These are phyloP conservation scores for Chaetophractus vellerosus DNA, from an alignment of 2,797 vertebrate genomes.

Conservation along the genomic window DNA sequence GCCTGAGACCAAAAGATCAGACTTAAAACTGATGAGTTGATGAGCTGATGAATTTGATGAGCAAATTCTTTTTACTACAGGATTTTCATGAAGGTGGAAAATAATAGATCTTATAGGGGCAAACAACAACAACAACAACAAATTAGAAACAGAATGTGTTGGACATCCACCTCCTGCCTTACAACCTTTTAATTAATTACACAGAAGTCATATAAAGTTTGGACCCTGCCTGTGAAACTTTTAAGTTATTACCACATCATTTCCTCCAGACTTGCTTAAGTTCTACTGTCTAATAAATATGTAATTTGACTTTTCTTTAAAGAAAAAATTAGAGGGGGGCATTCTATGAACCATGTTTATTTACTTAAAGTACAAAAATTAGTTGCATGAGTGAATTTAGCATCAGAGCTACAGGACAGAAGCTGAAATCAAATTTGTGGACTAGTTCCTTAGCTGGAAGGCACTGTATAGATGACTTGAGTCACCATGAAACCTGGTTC, in stretches of 20 bases:
- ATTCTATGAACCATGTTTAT: neutral
- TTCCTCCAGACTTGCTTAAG: neutral
- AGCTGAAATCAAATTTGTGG: neutral
- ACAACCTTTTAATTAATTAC: neutral
- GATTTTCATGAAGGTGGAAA: slow-evolving; percentile 36
- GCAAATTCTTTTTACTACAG: neutral
- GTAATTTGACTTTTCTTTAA: slow-evolving; percentile 31
- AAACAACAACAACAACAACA: neutral
- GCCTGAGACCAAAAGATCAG: neutral
- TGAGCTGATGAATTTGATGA: too few relatives aligned
- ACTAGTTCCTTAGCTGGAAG: neutral
- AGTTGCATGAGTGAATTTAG: neutral
- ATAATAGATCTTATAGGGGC: neutral
- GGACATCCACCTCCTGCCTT: neutral
- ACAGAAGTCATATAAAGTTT: neutral
- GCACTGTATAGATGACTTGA: neutral
- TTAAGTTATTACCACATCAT: neutral
- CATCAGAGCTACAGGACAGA: neutral
- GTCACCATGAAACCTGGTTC: neutral
- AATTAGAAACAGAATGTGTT: neutral
- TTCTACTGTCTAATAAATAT: neutral
- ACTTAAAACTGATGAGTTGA: neutral
- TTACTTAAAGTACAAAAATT: slow-evolving; percentile 45
- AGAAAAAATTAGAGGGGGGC: neutral
- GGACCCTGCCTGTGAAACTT: neutral